A percentile compares a stretch with the other conserved stretches of the same genome.
Conservation (phyloP, 2,888 invertebrate genomes). For the Ptychoptera albimana region DNA sequence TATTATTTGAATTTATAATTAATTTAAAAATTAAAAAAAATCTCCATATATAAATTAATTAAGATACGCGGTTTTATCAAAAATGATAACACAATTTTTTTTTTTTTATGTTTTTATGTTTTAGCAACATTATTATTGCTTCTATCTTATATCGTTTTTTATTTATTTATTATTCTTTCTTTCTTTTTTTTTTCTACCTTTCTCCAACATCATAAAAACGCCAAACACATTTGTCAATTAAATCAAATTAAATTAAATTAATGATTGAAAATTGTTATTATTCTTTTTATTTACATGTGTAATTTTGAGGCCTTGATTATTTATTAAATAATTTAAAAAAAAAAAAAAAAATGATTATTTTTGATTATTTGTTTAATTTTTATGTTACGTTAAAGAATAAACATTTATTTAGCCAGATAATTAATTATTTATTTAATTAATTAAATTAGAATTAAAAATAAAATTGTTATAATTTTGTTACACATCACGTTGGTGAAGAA, state of each 20-base stretch:
- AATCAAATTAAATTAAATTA: not conserved
- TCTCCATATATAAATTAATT: no score
- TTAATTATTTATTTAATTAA: not conserved
- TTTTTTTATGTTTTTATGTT: no score
- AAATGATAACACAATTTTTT: no score
- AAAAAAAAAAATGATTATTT: not conserved
- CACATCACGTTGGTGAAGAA: no score
- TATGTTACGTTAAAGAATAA: conserved; percentile 3
- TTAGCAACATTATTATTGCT: no score
- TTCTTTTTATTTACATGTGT: not conserved
- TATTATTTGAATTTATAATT: conserved; percentile 8
- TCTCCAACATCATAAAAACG: conserved; percentile 3
- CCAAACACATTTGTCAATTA: not conserved
- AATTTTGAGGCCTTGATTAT: no score
- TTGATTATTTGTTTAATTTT: no score
- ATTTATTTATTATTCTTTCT: no score
- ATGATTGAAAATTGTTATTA: not conserved
- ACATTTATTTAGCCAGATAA: not conserved
- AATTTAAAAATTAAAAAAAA: no score
- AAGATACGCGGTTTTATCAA: no score
- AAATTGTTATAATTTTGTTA: no score
- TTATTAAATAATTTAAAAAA: conserved; percentile 5
- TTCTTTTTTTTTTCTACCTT: conserved; percentile 5
- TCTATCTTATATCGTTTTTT: no score
- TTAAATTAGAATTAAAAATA: not conserved